A percentile compares a stretch with the other conserved stretches of the same genome.
Evolutionary conservation across 1,140 invertebrate genomes (phyloP).

Genomic region (Anthonomus grandis): DNA sequence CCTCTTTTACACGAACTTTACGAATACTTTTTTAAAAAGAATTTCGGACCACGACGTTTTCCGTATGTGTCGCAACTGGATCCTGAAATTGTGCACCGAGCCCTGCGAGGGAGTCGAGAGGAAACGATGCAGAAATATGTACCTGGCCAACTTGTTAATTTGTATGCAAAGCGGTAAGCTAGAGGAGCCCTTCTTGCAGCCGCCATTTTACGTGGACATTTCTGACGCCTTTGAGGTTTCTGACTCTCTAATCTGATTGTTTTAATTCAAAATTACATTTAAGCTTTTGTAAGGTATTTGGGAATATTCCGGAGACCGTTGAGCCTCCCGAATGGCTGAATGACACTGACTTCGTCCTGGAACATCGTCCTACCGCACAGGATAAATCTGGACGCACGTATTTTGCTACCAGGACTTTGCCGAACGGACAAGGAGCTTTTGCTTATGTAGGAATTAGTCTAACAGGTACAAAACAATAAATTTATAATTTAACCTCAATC

Average conservation of each 20-base stretch:
- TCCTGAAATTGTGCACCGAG: slow-evolving; percentile 46
- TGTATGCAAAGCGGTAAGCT: slow-evolving; percentile 46
- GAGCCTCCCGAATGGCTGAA: slow-evolving; percentile 41
- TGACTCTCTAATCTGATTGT: slow-evolving; percentile 4
- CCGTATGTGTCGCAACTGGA: slow-evolving; percentile 36
- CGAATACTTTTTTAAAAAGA: slow-evolving; percentile 39
- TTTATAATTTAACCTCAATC: neutral
- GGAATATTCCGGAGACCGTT: slow-evolving; percentile 24
- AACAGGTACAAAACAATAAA: slow-evolving; percentile 30
- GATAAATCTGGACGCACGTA: slow-evolving; percentile 46
- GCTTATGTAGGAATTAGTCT: slow-evolving; percentile 42
- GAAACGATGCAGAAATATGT: slow-evolving; percentile 49
- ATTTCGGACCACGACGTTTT: slow-evolving; percentile 25
- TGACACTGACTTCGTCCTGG: slow-evolving; percentile 32
- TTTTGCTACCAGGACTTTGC: slow-evolving; percentile 46
- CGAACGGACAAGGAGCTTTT: slow-evolving; percentile 47
- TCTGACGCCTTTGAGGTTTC: slow-evolving; percentile 36
- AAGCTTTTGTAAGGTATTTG: slow-evolving; percentile 17
- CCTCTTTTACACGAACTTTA: slow-evolving; percentile 47
- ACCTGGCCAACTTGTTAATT: slow-evolving; percentile 46
- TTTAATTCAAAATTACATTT: neutral
- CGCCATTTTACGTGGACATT: slow-evolving; percentile 41
- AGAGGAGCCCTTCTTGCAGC: slow-evolving; percentile 41
- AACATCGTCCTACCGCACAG: slow-evolving; percentile 23
- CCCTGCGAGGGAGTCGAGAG: slow-evolving; percentile 37